Percentiles rank a stretch among this genome's conserved stretches.
These are phyloP conservation scores for Heliconius nattereri DNA, from an alignment of 1,140 invertebrate genomes.

Conservation along the genomic window DNA sequence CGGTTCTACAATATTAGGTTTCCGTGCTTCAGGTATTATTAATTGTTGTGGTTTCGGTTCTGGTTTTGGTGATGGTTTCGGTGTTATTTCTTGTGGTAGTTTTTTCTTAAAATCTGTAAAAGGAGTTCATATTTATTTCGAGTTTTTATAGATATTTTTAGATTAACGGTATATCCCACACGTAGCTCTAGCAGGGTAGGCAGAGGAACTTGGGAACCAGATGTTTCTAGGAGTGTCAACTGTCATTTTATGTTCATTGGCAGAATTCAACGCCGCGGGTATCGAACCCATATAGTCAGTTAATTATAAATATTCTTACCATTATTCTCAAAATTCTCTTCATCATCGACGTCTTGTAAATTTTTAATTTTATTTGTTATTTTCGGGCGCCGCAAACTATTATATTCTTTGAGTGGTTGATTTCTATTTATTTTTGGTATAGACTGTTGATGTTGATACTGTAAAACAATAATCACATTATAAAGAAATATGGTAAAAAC, in stretches of 20 bases:
- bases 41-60: background rate
- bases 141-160: background rate
- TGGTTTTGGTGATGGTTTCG: background rate
- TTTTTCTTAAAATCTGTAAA: background rate
- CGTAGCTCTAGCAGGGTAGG: background rate
- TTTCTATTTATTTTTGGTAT: constrained; percentile 1
- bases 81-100: background rate
- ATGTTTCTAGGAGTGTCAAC: no score
- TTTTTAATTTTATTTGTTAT: background rate
- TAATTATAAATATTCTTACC: background rate
- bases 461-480: no score
- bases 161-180: background rate
- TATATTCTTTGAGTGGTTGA: background rate
- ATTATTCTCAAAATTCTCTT: background rate
- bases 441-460: background rate
- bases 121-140: background rate
- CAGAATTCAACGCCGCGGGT: background rate
- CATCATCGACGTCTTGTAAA: background rate
- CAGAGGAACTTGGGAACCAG: no score
- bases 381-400: background rate
- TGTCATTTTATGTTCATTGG: background rate
- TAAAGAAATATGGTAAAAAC: no score
- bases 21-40: background rate
- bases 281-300: background rate
- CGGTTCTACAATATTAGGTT: background rate